These are phyloP conservation scores for Agelaius phoeniceus DNA, from an alignment of 2,113 vertebrate species.

Conservation along the genomic window DNA sequence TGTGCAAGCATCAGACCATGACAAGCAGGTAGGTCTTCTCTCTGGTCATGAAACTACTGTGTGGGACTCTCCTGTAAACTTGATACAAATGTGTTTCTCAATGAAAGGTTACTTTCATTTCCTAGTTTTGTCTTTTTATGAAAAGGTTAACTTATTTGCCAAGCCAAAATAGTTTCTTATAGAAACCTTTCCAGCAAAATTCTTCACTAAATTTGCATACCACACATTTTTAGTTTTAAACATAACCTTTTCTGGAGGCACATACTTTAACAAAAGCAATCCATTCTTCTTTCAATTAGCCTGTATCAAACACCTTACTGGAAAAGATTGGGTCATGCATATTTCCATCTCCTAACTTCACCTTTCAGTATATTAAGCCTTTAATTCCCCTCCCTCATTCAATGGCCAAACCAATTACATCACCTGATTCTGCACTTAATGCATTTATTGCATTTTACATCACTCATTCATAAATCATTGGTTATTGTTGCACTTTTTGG, in stretches of 20 bases:
- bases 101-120: neutral
- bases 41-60: neutral
- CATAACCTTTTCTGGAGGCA: neutral
- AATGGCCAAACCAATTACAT: neutral
- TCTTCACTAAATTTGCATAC: neutral
- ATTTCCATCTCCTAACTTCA: neutral
- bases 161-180: neutral
- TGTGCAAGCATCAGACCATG: too few relatives aligned
- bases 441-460: neutral
- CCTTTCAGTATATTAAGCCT: neutral
- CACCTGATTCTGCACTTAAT: neutral
- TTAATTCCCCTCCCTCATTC: neutral
- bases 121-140: neutral
- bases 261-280: neutral
- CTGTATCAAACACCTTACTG: neutral
- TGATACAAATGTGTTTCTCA: neutral
- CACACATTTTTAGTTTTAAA: neutral
- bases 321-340: neutral
- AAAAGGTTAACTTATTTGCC: neutral
- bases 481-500: neutral
- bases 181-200: neutral
- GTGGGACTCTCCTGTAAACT: neutral
- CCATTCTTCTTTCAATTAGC: neutral
- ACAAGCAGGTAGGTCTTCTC: neutral
- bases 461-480: neutral